Evolutionary conservation across 1,140 invertebrate species (phyloP), one percentile per base, ranked within the genome.

Genomic region (Magallana gigas): DNA sequence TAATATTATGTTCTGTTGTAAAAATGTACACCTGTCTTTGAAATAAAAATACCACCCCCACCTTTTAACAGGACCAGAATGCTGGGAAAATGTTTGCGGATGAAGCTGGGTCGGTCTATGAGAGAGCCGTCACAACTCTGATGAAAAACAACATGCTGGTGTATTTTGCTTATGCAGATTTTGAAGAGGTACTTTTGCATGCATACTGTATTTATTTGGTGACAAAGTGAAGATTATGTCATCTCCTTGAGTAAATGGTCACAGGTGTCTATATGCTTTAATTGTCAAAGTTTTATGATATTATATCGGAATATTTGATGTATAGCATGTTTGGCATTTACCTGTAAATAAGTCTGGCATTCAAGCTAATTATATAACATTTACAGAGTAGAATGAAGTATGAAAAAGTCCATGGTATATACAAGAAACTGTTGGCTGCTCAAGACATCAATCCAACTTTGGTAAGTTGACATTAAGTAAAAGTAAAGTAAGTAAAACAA

Each of bases 121-220:
- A 99, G 94, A 95, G 98, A 82, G 98, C 98, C 0, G 98, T 98
- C 1, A 95, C 95, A 14, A 94, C 94, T 36, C 96, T 98, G 2
- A 96, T 99, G 71, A 97, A 97, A 64, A 97, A 97, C 91, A 99
- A 98, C 94, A 98, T 98, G 95, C 95, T 99, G 18, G 94, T 99
- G 7, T 98, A 99, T 94, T 99, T 99, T 95, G 98, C 99, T 0
- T 99, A 99, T 94, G 98, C 99, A 1, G 99, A 99, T 95, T 99
- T 99, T 93, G 99, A 99, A 95, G 99, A 99, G 95, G 95, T 95
- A 89, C 85, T 90, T 57, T 36, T 48, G 5, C 36, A 48, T 48
- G 36, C 23, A 1, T 23, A 23, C 23, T 48, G 36, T 48, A 48
- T 48, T 48, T 5, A 48, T 48, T 1, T 48, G 36, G 36, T 48